Base-by-base conservation (phyloP, 30 jellyfish, hydroid and myxozoan species). In the Pseudorhiza aurosa region DNA sequence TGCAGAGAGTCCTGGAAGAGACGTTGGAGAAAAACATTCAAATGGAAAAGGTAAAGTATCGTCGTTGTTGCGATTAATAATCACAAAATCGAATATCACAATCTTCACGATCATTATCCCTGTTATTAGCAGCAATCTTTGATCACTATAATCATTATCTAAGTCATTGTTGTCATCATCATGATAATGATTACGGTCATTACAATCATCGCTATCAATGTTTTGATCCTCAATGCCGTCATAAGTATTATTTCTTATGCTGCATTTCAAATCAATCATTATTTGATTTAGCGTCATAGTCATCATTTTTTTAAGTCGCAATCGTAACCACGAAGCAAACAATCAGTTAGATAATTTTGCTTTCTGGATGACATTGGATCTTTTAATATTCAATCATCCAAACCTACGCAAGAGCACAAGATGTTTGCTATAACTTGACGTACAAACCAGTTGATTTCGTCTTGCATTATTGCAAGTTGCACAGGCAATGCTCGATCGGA, bases 1-100 rank as follows among this genome's bases (percentile, higher is more conserved):
- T 93, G 89, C 98, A 93, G 51, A 73, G 96, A 46, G 58, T 93
- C 82, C 64, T 93, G 47, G 98, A 93, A 65, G 98, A 93, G 71
- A 86, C 98, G 17, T 77, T 93, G 42, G 95, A 78, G 68, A 86
- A 79, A 58, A 93, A 93, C 53, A 95, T 87, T 31, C 98, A 93
- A 40, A 88, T 93, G 47, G 88, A 93, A 62, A 77, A 93, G 88
- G 98, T 93, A 24, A 0, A 92, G 0, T 80, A 2, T 31, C 50
- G 50, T 39, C 50, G 12, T 39, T 12, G 12, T 39, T 5, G 7
- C 50, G n/a, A 39, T 39, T 39, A 7, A 39, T 39, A 7, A 39
- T 39, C 50, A 39, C 12, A 7, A 39, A 5, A 7, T 5, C 12
- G 9, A 39, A 5, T 12, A 39, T 39, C 50, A 39, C 12, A 7